Percentiles rank a stretch among this genome's conserved stretches.
These are phyloP conservation scores for Melanostoma mellinum DNA, from an alignment of 2,888 invertebrate species.

Conservation along the genomic window DNA sequence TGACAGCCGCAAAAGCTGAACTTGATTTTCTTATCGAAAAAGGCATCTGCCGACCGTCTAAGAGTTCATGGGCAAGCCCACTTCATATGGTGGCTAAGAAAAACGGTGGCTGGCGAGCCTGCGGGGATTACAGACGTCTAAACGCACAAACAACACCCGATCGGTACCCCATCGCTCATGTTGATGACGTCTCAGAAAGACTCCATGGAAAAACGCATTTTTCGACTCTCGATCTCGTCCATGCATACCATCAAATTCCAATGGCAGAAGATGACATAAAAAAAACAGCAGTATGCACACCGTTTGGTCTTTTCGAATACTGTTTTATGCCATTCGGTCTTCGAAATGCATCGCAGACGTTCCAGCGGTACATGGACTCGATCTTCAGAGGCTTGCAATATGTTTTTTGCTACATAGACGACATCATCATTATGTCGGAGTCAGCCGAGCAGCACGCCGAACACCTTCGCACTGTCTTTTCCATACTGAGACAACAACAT, in stretches of 20 bases:
- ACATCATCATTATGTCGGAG: constrained; percentile 74
- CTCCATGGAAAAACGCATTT: constrained; percentile 49
- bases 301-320: constrained; percentile 79
- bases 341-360: constrained; percentile 75
- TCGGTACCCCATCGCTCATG: constrained; percentile 74
- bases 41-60: constrained; percentile 80
- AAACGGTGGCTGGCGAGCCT: constrained; percentile 18
- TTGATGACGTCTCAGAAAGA: too few species aligned
- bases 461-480: constrained; percentile 70
- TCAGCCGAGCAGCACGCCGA: constrained; percentile 62
- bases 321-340: constrained; percentile 74
- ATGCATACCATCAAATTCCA: constrained; percentile 79
- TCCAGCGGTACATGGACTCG: constrained; percentile 75
- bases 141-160: constrained; percentile 77
- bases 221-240: constrained; percentile 73
- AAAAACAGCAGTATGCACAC: constrained; percentile 79
- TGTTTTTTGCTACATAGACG: constrained; percentile 75
- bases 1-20: too few species aligned
- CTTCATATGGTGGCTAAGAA: constrained; percentile 76
- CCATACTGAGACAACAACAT: constrained; percentile 70
- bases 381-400: constrained; percentile 74
- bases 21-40: constrained; percentile 69
- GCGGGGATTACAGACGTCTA: constrained; percentile 76
- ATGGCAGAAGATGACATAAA: constrained; percentile 76
- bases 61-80: constrained; percentile 79